phyloP scores from a whole-genome alignment of 2,797 vertebrate genomes.

The Monodelphis domestica region DNA sequence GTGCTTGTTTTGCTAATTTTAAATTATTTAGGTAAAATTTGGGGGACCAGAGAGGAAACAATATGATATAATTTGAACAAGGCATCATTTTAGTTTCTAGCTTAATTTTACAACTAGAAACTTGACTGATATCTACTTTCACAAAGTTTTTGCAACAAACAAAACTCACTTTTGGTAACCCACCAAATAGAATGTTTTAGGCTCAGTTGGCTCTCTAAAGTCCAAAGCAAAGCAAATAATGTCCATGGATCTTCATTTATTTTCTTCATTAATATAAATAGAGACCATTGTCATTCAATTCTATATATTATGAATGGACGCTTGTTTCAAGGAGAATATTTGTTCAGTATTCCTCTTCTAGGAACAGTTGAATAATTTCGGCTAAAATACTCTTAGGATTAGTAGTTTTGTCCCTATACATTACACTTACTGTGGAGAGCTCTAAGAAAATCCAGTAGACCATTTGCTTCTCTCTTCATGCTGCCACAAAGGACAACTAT shows the following conservation, averaged over 20 bases:
- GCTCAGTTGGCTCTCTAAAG: not conserved
- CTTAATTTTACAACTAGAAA: not conserved
- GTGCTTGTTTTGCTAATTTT: not conserved
- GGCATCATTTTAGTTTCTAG: conserved; percentile 10
- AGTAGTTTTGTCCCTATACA: not conserved
- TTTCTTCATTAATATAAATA: not conserved
- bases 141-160: not conserved
- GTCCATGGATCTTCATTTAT: not conserved
- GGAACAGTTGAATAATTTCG: not conserved
- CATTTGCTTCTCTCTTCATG: not conserved
- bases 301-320: not conserved
- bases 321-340: not conserved
- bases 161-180: conserved; percentile 6
- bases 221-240: not conserved
- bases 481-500: not conserved
- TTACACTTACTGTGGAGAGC: not conserved
- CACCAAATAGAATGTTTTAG: not conserved
- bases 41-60: not conserved
- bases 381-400: not conserved
- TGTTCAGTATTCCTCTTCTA: not conserved
- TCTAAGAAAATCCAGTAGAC: not conserved
- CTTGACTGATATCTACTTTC: not conserved
- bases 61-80: not conserved
- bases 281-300: not conserved
- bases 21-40: not conserved